phyloP scores from a whole-genome alignment of 1,140 invertebrate species.

The Lepidurus apus region DNA sequence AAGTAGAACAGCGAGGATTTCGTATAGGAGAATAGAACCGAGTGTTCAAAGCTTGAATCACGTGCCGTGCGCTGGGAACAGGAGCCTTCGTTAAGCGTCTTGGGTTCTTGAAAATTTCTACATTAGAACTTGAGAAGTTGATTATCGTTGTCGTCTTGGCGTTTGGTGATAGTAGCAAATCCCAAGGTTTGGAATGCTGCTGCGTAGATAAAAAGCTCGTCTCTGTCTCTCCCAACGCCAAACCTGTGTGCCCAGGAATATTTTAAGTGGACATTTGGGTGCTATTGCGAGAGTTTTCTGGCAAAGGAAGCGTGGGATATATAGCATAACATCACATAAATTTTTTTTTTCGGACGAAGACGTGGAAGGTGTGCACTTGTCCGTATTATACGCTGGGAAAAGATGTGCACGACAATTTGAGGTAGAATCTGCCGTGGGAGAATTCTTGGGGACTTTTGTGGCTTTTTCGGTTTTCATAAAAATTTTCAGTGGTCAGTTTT shows the following conservation, averaged over 20 bases:
- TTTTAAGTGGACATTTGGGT: background rate
- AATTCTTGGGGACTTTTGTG: background rate
- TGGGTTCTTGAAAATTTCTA: background rate
- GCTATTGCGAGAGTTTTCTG: background rate
- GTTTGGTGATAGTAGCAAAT: background rate
- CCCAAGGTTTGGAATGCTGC: background rate
- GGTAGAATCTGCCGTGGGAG: background rate
- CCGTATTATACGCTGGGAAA: background rate
- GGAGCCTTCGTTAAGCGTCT: constrained; percentile 2
- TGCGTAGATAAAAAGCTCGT: constrained; percentile 27
- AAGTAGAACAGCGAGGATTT: background rate
- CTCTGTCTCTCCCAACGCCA: background rate
- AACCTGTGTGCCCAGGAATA: background rate
- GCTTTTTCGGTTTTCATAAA: background rate
- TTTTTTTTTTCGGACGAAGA: too few relatives aligned
- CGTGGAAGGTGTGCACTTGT: background rate
- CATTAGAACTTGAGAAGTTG: constrained; percentile 7
- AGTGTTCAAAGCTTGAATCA: constrained; percentile 1
- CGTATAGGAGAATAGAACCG: background rate
- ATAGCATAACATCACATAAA: too few relatives aligned
- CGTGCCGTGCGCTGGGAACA: constrained; percentile 3
- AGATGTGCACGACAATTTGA: background rate
- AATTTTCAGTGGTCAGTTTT: too few relatives aligned
- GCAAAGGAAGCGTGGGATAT: too few relatives aligned
- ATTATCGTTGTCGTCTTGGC: constrained; percentile 4